Percentiles rank a stretch among this genome's conserved stretches.
Evolutionary conservation across 2,113 vertebrate genomes (phyloP).

Genomic region (Quiscalus mexicanus): DNA sequence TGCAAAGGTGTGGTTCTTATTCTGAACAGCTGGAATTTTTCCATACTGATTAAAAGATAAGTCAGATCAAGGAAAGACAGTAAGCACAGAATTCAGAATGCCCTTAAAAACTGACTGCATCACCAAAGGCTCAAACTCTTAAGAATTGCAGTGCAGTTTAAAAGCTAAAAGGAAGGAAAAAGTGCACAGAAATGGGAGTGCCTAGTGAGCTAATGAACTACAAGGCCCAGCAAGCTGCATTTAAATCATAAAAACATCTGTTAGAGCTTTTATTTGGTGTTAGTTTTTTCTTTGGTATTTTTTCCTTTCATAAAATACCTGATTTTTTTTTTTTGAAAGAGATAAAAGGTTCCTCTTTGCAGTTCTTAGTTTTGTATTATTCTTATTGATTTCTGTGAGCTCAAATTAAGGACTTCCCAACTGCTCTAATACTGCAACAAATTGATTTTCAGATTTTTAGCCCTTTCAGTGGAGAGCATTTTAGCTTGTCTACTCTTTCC

Average conservation of each 20-base stretch:
- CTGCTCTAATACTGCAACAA: neutral
- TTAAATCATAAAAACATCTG: neutral
- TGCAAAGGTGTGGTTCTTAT: neutral
- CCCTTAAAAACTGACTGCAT: neutral
- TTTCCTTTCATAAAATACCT: neutral
- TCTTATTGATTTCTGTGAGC: neutral
- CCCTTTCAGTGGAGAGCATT: neutral
- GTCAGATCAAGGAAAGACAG: neutral
- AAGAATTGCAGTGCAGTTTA: neutral
- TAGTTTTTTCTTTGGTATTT: neutral
- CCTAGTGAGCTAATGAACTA: neutral
- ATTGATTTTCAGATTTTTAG: neutral
- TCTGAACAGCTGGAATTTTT: neutral
- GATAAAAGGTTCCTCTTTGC: neutral
- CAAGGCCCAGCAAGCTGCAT: neutral
- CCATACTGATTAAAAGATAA: neutral
- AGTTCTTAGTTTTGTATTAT: neutral
- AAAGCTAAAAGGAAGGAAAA: neutral
- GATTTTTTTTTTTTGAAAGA: neutral
- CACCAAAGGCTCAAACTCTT: neutral
- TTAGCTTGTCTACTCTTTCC: neutral
- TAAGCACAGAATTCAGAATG: neutral
- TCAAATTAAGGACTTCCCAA: neutral
- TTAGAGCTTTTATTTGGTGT: neutral
- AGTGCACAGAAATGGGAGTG: neutral